Base-by-base conservation (phyloP, 2,888 invertebrate genomes). In the Habroteleia sp. region DNA sequence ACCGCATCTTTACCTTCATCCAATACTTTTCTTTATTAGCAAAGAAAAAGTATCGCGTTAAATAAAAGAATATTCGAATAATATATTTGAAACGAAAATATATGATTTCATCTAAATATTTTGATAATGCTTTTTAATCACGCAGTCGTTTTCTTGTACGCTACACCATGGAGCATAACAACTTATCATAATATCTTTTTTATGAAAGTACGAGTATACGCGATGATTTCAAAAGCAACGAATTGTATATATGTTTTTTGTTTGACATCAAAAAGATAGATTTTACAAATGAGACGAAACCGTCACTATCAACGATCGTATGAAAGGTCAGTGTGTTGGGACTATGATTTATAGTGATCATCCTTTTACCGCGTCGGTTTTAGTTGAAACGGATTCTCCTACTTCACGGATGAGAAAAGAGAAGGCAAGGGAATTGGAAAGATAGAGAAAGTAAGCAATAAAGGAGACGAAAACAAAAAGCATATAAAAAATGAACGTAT, bases 301-400 rank as follows among this genome's bases (percentile, higher is more conserved):
- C 72, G 68, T 71, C 73, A 60, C 54, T 46, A 54, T 52, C 58
- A 63, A 23, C 41, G 74, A 56, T 69, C 68, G 65, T 74, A 69
- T 37, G 63, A 74, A 69, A 75, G 79, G 76, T 74, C 73, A 73
- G 74, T 76, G 77, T 74, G 78, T 74, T 73, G 71, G 50, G 65
- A 46, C 79, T 77, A 78, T 81, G 82, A 81, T 82, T 82, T 81
- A 80, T 80, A 78, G 80, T 75, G 76, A 72, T 71, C 76, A 75
- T 75, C 75, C 68, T 77, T 73, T 71, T 76, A 69, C 76, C 69
- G 76, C 69, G 63, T 74, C 71, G 73, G 72, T 74, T 68, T 74
- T 62, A 74, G 77, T 77, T 74, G 74, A 71, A 72, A 77, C 75
- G 74, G 56, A 74, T 74, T 77, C 68, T 65, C 62, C 60, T 54